Evolutionary conservation across 2,113 vertebrate genomes (phyloP), one percentile per base, ranked within the genome.

Genomic region (Lampris incognitus): DNA sequence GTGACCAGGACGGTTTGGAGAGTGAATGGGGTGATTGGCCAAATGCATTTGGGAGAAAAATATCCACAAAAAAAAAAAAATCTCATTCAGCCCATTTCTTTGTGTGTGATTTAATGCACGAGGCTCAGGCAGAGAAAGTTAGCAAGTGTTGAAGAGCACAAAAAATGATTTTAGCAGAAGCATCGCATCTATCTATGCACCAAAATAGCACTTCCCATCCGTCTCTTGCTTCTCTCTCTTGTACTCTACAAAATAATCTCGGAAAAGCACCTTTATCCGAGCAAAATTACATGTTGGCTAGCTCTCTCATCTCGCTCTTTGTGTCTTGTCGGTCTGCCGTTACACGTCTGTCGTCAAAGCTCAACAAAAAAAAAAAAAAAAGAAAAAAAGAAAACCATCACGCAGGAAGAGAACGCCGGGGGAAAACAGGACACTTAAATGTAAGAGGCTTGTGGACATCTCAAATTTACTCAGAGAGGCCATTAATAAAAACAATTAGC

Each of bases 401-500:
- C 81, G 79, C 83, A 90, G 83, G 85, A 89, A 86, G 83, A 49
- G 39, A 78, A 86, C 49, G 61, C 78, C 37, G 40, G 46, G 65
- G 73, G 78, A 66, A 74, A 85, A 77, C 74, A 84, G 73, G 84
- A 81, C 89, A 88, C 87, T 90, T 79, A 85, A 72, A 82, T 11
- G 9, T 80, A 84, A 87, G 88, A 88, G 84, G 89, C 85, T 87
- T 77, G 92, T 82, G 88, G 86, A 89, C 85, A 84, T 89, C 92
- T 93, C 89, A 83, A 91, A 91, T 90, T 85, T 85, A 89, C 89
- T 89, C 86, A 85, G 85, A 88, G 82, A 90, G 69, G 86, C 84
- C 92, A 93, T 90, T 91, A 92, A 93, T 93, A 92, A 89, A 91
- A 88, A 90, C 88, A 91, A 92, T 92, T 91, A 92, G 88, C 86